phyloP scores from a whole-genome alignment of 2,113 vertebrate species.

The Lepidothrix coronata region DNA sequence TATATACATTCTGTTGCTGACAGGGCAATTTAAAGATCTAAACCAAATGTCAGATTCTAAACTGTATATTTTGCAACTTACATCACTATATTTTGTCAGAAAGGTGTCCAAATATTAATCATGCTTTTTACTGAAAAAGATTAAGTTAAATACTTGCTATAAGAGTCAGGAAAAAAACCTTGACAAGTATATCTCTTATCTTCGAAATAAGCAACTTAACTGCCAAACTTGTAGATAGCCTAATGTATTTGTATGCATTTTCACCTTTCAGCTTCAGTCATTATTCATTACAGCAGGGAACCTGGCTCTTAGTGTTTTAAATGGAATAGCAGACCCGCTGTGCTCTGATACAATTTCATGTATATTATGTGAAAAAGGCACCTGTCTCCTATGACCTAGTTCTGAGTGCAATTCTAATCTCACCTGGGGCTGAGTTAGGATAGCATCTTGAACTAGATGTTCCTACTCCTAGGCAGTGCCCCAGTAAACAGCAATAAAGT shows the following conservation, averaged over 20 bases:
- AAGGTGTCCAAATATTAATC: not conserved
- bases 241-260: not conserved
- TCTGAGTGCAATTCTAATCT: not conserved
- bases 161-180: not conserved
- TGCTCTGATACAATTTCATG: not conserved
- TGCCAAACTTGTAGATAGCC: not conserved
- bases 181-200: not conserved
- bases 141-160: not conserved
- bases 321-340: not conserved
- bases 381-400: not conserved
- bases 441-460: not conserved
- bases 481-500: not conserved
- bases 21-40: not conserved
- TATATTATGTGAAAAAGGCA: not conserved
- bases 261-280: not conserved
- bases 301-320: not conserved
- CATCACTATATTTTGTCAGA: not conserved
- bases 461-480: not conserved
- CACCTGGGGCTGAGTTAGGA: not conserved
- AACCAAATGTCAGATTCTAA: not conserved
- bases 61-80: not conserved
- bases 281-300: not conserved
- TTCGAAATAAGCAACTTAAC: not conserved
- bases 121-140: not conserved
- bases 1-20: not conserved